Base-by-base conservation (phyloP, 2,888 invertebrate genomes). In the Ferdinandea cuprea region DNA sequence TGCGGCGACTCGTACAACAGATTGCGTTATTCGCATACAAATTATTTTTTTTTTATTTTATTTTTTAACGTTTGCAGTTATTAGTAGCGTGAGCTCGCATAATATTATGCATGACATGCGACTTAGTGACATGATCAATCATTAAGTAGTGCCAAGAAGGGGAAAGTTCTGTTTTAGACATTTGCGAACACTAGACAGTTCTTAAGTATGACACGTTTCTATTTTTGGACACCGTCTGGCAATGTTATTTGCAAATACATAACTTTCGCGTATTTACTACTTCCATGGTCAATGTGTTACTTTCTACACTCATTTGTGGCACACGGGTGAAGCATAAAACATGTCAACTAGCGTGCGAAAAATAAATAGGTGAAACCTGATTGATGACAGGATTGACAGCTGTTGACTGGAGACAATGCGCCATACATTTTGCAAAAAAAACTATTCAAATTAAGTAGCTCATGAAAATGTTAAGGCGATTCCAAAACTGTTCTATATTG, bases 1-100 rank as follows among this genome's bases (percentile, higher is more conserved):
- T 17, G 58, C 15, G 28, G 42, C 35, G 40, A 35, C 35, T 69
- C 37, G 50, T 37, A 17, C 8, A 17, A n/a, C 68, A 56, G 3
- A 42, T 72, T 74, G 74, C 63, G 74, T 50, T 68, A 13, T 50
- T 42, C 32, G 79, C 59, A 80, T 74, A 69, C 15, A 9, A 80
- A 80, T 19, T 37, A 11, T n/a, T 28, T 21, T 35, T 21, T 19
- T 56, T 61, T 37, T 32, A 42, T 58, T 17, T 21, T 46, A 28
- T 71, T 40, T 42, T 15, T 13, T n/a, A 19, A 7, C 4, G 2
- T 56, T 21, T 17, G 21, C 35, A 37, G 8, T 42, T 17, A 3
- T n/a, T 13, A 32, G 5, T 13, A 32, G 5, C 44, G 44, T 32
- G 35, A 15, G 56, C 37, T 48, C 3, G 11, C 28, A 42, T 73